Evolutionary conservation across 2,888 invertebrate species (phyloP), one percentile per base, ranked within the genome.

Genomic region (Serripes groenlandicus): DNA sequence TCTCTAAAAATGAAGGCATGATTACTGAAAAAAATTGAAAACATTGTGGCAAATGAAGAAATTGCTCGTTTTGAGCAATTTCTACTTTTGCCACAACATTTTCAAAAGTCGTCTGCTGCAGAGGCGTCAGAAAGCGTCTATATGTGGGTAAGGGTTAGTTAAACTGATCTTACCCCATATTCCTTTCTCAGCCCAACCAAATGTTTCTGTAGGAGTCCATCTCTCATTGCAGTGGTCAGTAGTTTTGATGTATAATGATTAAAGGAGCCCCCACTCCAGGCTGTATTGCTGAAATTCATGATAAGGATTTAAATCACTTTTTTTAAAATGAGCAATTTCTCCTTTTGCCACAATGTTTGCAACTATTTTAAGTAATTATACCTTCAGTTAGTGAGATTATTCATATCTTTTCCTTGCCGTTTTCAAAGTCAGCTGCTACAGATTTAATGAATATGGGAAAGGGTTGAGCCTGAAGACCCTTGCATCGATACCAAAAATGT

Each of bases 241-340:
- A 96, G 90, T 89, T 96, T 96, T 2, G 96, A 95, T 32, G 96
- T 95, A 77, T 96, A 96, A 85, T 96, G 96, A 91, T 96, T 96
- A 21, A 96, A 95, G 30, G 95, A 95, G 0, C 96, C 96, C 0
- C 96, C 96, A 89, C 96, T 96, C 81, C 93, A 93, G 30, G 96
- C 87, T 64, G 96, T 93, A 5, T 95, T 95, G 86, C 96, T 96
- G 80, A 52, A 92, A 56, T 11, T 11, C 23, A 56, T 18, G 49
- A 21, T 2, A 2, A 49, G 49, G 15, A 21, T 5, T 49, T 5
- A 49, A 42, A 11, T 42, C 42, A 11, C 42, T 42, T 42, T 42
- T 42, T n/a, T n/a, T n/a, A n/a, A n/a, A n/a, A n/a, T n/a, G n/a
- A n/a, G n/a, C n/a, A n/a, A n/a, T n/a, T n/a, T 7, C 42, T 42